These are phyloP conservation scores for human DNA, from an alignment of 2,113 vertebrate species.

Conservation along the genomic window DNA sequence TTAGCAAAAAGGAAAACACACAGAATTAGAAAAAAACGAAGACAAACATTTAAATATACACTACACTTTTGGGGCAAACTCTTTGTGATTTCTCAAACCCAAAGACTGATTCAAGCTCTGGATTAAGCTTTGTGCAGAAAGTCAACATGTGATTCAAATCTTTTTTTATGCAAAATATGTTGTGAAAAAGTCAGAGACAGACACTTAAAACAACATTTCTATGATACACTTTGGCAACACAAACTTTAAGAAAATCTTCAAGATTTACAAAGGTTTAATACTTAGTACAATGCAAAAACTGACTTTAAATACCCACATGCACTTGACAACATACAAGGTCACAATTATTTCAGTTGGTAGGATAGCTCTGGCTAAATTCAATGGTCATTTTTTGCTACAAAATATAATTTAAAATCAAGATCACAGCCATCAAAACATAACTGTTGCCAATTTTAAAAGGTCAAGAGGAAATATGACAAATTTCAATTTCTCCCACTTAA, in stretches of 20 bases:
- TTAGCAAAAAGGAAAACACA: constrained; percentile 96
- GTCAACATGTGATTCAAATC: constrained; percentile 63
- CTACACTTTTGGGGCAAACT: constrained; percentile 83
- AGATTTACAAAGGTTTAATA: constrained; percentile 75
- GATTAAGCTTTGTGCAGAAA: constrained; percentile 79
- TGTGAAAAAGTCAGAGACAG: constrained; percentile 80
- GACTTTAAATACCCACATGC: constrained; percentile 81
- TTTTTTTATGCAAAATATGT: constrained; percentile 66
- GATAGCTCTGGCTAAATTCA: neutral
- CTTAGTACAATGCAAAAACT: constrained; percentile 66
- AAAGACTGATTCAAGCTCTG: constrained; percentile 88
- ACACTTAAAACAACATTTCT: constrained; percentile 84
- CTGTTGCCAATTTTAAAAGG: constrained; percentile 7
- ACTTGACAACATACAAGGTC: constrained; percentile 76
- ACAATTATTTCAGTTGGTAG: constrained; percentile 44
- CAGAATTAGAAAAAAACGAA: constrained; percentile 91
- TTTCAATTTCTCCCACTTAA: neutral
- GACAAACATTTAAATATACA: constrained; percentile 88
- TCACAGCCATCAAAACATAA: constrained; percentile 21
- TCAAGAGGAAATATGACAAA: neutral
- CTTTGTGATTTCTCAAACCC: constrained; percentile 82
- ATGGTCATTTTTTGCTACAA: neutral
- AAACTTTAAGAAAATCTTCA: constrained; percentile 74
- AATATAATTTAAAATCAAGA: constrained; percentile 34
- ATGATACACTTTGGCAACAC: constrained; percentile 80